phyloP scores from a whole-genome alignment of 2,113 vertebrate genomes.

The Oncorhynchus mykiss region DNA sequence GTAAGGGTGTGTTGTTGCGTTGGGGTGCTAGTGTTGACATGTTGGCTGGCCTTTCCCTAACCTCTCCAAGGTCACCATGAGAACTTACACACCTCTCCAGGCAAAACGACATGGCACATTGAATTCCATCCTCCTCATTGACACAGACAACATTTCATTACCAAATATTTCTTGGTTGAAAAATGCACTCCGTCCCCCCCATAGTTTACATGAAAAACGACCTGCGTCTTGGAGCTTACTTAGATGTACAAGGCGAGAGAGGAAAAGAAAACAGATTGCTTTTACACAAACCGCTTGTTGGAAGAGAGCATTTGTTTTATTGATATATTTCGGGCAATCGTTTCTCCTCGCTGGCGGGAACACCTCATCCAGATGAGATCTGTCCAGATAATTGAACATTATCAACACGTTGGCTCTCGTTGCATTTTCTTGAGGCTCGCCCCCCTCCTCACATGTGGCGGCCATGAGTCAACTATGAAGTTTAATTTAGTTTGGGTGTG shows the following conservation, averaged over 20 bases:
- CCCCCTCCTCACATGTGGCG: constrained; percentile 21
- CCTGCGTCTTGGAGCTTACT: constrained; percentile 7
- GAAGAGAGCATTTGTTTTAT: constrained; percentile 22
- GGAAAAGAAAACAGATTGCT: not conserved
- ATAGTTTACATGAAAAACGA: constrained; percentile 23
- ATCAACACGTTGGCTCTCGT: constrained; percentile 7
- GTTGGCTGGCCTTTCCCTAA: not conserved
- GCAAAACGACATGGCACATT: too few relatives aligned
- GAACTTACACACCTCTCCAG: not conserved
- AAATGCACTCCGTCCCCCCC: constrained; percentile 4
- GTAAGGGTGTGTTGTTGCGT: not conserved
- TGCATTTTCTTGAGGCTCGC: not conserved
- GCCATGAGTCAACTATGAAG: constrained; percentile 28
- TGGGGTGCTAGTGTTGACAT: not conserved
- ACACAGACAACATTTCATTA: not conserved
- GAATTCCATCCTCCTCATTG: not conserved
- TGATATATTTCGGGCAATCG: constrained; percentile 12
- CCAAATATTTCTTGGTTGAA: constrained; percentile 18
- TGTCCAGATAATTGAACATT: constrained; percentile 20
- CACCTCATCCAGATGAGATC: constrained; percentile 19
- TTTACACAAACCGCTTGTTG: constrained; percentile 8
- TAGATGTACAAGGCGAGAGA: constrained; percentile 22
- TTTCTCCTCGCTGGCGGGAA: constrained; percentile 8
- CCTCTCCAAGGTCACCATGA: not conserved
- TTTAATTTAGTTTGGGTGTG: constrained; percentile 38